phyloP scores from a whole-genome alignment of 92 coral and sea anemone genomes.

The Porites rus region DNA sequence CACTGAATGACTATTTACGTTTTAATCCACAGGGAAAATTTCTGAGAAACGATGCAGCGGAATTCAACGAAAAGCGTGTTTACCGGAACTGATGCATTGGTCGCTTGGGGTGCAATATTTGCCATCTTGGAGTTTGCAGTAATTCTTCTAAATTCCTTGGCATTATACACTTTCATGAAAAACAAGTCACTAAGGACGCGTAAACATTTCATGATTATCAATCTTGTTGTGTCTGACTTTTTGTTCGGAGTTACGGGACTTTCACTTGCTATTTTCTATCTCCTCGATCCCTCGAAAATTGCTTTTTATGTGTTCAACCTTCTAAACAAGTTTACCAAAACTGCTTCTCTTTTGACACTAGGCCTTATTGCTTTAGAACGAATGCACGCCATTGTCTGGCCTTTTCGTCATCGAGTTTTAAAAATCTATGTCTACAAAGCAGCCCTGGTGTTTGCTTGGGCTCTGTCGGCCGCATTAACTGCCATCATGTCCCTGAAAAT shows the following conservation, averaged over 20 bases:
- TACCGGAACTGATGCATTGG: too few species aligned
- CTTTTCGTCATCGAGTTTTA: not conserved
- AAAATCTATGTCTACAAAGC: not conserved
- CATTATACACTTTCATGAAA: not conserved
- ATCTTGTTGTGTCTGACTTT: not conserved
- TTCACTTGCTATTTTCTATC: too few species aligned
- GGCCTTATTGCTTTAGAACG: constrained; percentile 11
- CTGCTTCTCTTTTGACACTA: not conserved
- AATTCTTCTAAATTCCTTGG: not conserved
- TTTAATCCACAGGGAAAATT: too few species aligned
- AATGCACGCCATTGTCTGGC: constrained; percentile 13
- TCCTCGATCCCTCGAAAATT: not conserved
- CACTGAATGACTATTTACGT: too few species aligned
- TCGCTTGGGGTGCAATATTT: too few species aligned
- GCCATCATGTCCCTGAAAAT: not conserved
- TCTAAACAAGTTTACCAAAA: not conserved
- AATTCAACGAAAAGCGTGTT: too few species aligned
- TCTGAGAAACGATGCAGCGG: too few species aligned
- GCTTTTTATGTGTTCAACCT: not conserved
- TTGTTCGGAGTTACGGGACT: not conserved
- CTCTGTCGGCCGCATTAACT: not conserved
- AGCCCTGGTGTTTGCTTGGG: not conserved
- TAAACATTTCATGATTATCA: not conserved
- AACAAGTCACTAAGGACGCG: not conserved
- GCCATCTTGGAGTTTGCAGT: too few species aligned